Evolutionary conservation across 1,140 invertebrate species (phyloP).

Genomic region (Palaemon carinicauda): DNA sequence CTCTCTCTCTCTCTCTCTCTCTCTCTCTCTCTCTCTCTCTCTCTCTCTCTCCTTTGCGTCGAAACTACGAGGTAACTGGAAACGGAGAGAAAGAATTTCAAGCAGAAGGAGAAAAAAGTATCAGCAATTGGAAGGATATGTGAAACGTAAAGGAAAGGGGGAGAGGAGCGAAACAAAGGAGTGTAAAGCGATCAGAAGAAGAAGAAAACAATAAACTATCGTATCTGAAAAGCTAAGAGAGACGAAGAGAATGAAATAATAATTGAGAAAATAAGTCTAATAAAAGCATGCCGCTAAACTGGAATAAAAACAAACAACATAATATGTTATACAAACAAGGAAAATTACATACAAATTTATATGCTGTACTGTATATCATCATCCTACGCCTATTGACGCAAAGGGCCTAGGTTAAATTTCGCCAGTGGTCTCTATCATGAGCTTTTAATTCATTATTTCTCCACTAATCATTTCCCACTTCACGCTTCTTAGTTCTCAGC

Average conservation of each 20-base stretch:
- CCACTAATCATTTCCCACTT: too few species aligned
- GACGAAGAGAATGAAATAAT: background rate
- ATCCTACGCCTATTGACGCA: too few species aligned
- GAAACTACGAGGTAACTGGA: background rate
- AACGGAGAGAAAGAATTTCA: background rate
- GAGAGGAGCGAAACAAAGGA: background rate
- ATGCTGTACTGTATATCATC: too few species aligned
- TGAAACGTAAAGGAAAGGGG: background rate
- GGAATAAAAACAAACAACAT: background rate
- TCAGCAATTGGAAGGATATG: too few species aligned
- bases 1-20: background rate
- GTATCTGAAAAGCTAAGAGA: background rate
- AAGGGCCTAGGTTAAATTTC: too few species aligned
- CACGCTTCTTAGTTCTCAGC: too few species aligned
- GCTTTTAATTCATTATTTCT: too few species aligned
- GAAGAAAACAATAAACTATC: background rate
- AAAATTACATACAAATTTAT: too few species aligned
- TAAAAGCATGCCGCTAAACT: background rate
- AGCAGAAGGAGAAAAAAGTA: background rate
- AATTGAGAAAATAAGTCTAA: background rate
- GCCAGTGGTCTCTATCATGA: too few species aligned
- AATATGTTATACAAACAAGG: background rate
- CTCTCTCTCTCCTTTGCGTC: background rate
- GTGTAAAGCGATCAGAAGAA: too few species aligned
- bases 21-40: background rate